Base-by-base conservation (phyloP, 2,888 invertebrate genomes). In the Glyphotaelius pellucidus region DNA sequence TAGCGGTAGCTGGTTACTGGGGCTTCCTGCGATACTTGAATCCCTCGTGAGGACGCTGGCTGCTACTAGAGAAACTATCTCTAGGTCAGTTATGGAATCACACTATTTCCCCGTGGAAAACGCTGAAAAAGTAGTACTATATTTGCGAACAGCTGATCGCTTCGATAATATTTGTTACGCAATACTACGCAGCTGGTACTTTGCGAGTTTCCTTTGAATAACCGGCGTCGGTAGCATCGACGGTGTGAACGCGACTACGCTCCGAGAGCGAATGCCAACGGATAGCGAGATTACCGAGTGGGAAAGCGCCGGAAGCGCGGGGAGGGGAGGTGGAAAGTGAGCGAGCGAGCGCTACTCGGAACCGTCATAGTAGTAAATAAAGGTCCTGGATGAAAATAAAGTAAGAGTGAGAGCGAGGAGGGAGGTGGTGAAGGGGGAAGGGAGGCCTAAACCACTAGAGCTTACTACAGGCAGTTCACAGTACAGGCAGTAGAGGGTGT, bases 301-400 rank as follows among this genome's bases (percentile, higher is more conserved):
- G 90, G 86, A 90, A 90, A 87, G 85, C 90, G 90, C 67, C 84
- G 67, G 85, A 52, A 79, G 90, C n/a, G 67, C 79, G 90, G 86
- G 90, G 15, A 67, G 90, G 35, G 84, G 84, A 47, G 90, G 84
- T 19, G 67, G 31, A 25, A 79, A 32, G 42, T 15, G 81, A 35
- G 67, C 19, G 84, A 67, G 90, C 14, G 90, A 84, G 87, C 89
- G 94, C 93, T 94, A 94, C 93, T 94, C 95, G 95, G 95, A 95
- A 95, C 95, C 95, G 95, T 95, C 95, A 95, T 94, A 94, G 94
- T 94, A 94, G 95, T 94, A 94, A 94, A 94, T 94, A 79, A 94
- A 94, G 94, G 93, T 93, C 93, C 91, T 93, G 94, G 93, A 94
- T 94, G 94, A 94, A 94, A 89, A 89, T 89, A 89, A 89, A 89